A percentile compares a stretch with the other conserved stretches of the same genome.
These are phyloP conservation scores for Psilanteris sp. DNA, from an alignment of 1,140 invertebrate species.

Conservation along the genomic window DNA sequence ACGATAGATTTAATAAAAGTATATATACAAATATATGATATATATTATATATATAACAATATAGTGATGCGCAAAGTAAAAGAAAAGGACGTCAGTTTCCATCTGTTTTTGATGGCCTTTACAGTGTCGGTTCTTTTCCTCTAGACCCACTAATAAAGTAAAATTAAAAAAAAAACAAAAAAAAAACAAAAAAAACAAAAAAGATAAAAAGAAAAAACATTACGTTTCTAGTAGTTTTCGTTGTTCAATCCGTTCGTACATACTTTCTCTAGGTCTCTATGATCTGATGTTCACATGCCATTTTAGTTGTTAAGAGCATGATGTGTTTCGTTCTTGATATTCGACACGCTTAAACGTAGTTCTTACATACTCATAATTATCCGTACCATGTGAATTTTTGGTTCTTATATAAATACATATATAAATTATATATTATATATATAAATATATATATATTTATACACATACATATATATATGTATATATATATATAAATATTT, in stretches of 20 bases:
- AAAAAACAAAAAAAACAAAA: slow-evolving; percentile 9
- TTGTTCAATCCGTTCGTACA: slow-evolving; percentile 51
- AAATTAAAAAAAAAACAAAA: slow-evolving; percentile 15
- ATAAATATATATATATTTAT: slow-evolving; percentile 50
- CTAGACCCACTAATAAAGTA: slow-evolving; percentile 33
- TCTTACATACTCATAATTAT: slow-evolving; percentile 58
- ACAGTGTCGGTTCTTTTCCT: slow-evolving; percentile 52
- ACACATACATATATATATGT: slow-evolving; percentile 44
- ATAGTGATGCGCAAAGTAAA: slow-evolving; percentile 45
- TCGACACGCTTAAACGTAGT: slow-evolving; percentile 58
- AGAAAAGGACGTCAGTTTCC: slow-evolving; percentile 28
- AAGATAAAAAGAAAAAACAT: slow-evolving; percentile 6
- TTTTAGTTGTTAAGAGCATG: slow-evolving; percentile 67
- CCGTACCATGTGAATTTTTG: slow-evolving; percentile 52
- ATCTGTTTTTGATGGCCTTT: slow-evolving; percentile 47
- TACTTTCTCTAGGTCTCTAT: slow-evolving; percentile 48
- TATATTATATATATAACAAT: slow-evolving; percentile 51
- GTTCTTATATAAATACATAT: slow-evolving; percentile 52
- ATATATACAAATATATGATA: slow-evolving; percentile 52
- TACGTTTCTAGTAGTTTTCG: slow-evolving; percentile 49
- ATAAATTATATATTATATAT: slow-evolving; percentile 26
- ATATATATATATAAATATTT: slow-evolving; percentile 51
- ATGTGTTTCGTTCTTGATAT: slow-evolving; percentile 60
- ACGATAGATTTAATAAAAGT: slow-evolving; percentile 51
- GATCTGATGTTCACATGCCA: slow-evolving; percentile 68